Evolutionary conservation across 2,113 vertebrate species (phyloP).

Genomic region (Sorex araneus): DNA sequence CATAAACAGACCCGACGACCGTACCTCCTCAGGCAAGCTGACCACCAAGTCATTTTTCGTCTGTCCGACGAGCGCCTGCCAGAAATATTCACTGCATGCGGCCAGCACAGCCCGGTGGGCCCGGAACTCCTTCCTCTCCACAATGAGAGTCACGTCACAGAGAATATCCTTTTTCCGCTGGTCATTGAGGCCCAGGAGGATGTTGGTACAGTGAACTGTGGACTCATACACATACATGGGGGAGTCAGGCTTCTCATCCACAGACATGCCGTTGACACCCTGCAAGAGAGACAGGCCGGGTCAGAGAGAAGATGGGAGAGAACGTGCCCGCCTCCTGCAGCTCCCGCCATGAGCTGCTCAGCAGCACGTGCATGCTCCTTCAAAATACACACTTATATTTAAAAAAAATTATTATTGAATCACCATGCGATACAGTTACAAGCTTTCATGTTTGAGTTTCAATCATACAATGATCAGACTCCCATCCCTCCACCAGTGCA

Average conservation of each 20-base stretch:
- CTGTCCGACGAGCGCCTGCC: slow-evolving; percentile 97
- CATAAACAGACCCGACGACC: slow-evolving; percentile 67
- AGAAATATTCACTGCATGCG: slow-evolving; percentile 99
- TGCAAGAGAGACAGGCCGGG: slow-evolving; percentile 88
- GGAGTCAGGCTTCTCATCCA: slow-evolving; percentile 99
- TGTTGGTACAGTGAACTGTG: slow-evolving; percentile 99
- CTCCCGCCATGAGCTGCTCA: slow-evolving; percentile 16
- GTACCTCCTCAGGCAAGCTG: slow-evolving; percentile 98
- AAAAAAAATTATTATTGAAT: too few relatives aligned
- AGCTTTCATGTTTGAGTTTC: too few relatives aligned
- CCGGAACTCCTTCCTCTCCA: slow-evolving; percentile 98
- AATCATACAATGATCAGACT: too few relatives aligned
- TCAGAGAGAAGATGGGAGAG: slow-evolving; percentile 55
- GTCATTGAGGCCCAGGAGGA: slow-evolving; percentile 99
- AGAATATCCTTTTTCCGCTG: slow-evolving; percentile 99
- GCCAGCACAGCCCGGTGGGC: slow-evolving; percentile 99
- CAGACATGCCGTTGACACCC: slow-evolving; percentile 99
- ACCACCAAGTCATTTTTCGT: slow-evolving; percentile 96
- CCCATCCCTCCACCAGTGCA: too few relatives aligned
- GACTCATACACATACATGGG: slow-evolving; percentile 99
- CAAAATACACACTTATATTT: too few relatives aligned
- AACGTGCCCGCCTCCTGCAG: slow-evolving; percentile 26
- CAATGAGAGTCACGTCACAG: slow-evolving; percentile 98
- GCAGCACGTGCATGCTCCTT: slow-evolving; percentile 10
- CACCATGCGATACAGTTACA: too few relatives aligned